Base-by-base conservation (phyloP, 2,113 vertebrate genomes). In the Entosphenus tridentatus region DNA sequence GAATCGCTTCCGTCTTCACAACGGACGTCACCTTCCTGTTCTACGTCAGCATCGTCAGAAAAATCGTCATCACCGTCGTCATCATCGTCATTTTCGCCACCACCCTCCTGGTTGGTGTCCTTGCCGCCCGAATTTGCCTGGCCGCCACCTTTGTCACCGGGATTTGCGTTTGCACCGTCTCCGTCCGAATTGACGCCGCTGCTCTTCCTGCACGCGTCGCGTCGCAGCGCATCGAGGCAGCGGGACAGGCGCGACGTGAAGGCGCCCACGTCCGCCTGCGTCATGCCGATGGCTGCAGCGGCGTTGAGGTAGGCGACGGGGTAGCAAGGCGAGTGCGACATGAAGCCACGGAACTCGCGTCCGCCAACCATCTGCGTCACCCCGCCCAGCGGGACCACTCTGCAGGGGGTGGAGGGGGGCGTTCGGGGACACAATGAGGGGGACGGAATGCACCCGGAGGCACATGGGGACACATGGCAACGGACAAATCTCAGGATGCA, bases 271-370 rank as follows among this genome's bases (percentile, higher is more conserved):
- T 96, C 93, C 69, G 85, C 80, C 2, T 75, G 82, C 74, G 82
- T 83, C 79, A 98, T 88, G 72, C 92, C 92, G 13, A 98, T 81
- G 70, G 89, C 87, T 1, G 93, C 85, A 10, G 93, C 92, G 2
- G 88, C 88, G 21, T 96, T 98, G 75, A 98, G 86, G 78, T 98
- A 98, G 56, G 90, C 85, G 56, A 85, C 86, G 1, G 81, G 84
- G 74, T 98, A 98, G 8, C 74, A 72, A 67, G 87, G 83, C 0
- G 83, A 57, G 73, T 98, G 93, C 1, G 89, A 88, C 89, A 93
- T 95, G 71, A 98, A 96, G 68, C 93, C 90, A 56, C 71, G 78
- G 75, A 98, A 98, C 14, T 78, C 81, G 72, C 92, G 81, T 14
- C 89, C 87, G 57, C 80, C 84, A 72, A 98, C 78, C 11, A 79